Evolutionary conservation across 2,113 vertebrate genomes (phyloP), one percentile per base, ranked within the genome.

Genomic region (Diadophis punctatus): DNA sequence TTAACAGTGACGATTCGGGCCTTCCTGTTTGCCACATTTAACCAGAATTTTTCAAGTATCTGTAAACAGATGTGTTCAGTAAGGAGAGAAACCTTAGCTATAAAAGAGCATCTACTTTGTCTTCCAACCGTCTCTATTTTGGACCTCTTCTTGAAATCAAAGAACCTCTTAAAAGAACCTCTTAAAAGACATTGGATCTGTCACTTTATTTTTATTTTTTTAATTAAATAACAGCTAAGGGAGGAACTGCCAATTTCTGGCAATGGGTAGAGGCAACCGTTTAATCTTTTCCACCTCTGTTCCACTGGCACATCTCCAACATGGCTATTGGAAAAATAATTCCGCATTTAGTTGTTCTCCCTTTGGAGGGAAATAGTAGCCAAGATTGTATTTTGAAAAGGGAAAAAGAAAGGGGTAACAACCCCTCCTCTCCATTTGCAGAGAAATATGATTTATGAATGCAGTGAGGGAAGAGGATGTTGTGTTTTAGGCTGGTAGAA

Each of bases 11-110:
- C 46, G 93, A 92, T 93, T 88, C 89, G 88, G 85, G 60, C 43
- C 1, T 0, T 49, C 5, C 51, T 56, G 55, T 92, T 34, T 80
- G 85, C 52, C 60, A 48, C 86, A 90, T 0, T 85, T 55, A 92
- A 88, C 91, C 91, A 92, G 85, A 80, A 63, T 88, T 88, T 91
- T 90, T 86, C 30, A 91, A 84, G 86, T 92, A 91, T 85, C 53
- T 89, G 55, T 18, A 89, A 58, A 55, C 51, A 53, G 22, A 56
- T 46, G 39, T 12, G 52, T 46, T 60, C 43, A 43, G 53, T 34
- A 56, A 58, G 51, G 51, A 55, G 87, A 7, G 18, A 18, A 87
- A 8, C 86, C 30, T 52, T 53, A 30, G 20, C 49, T 20, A 53
- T n/a, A 53, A 53, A 48, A 51, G 48, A 12, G 43, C 25, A 49